Evolutionary conservation across 2,797 vertebrate genomes (phyloP), one percentile per base, ranked within the genome.

Genomic region (Alfaro cultratus): DNA sequence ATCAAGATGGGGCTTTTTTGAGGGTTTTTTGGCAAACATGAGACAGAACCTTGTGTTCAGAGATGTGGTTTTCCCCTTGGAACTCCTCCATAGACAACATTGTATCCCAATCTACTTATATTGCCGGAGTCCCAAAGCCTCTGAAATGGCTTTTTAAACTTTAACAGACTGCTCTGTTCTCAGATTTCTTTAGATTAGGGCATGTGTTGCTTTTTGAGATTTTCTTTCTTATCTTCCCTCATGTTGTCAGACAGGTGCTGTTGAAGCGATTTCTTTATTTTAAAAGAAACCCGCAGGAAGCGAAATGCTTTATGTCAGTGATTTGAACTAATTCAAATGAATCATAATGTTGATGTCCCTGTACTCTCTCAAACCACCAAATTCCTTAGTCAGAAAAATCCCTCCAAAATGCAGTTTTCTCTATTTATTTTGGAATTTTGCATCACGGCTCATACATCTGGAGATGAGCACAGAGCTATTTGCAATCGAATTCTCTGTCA

Each of bases 401-500:
- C 36, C 34, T 10, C 16, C 18, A 39, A 39, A 3, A 4, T 36
- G 21, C 36, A 36, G 15, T 23, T 41, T 67, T 23, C 7, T 11
- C 4, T 0, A 39, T 21, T 4, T 11, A 23, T 39, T 41, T 43
- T 6, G 11, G 21, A 41, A 5, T 26, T 26, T 41, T 70, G 23
- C 10, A 13, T 5, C 67, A 70, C 11, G 26, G 23, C 21, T 26
- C 39, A 43, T 5, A 26, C 67, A 23, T 23, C 21, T 68, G 8
- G 29, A 77, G 51, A 55, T 80, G 41, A 81, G 36, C 75, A 78
- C 9, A 29, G 60, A 73, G 49, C 34, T 11, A 13, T 73, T 41
- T 77, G 51, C 43, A 60, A 16, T 83, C 78, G 46, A 79, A 71
- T 81, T 78, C 41, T 73, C 45, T 85, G 80, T 76, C 60, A 78